Conservation (phyloP, 2,113 vertebrate genomes). For the Cacatua alba region DNA sequence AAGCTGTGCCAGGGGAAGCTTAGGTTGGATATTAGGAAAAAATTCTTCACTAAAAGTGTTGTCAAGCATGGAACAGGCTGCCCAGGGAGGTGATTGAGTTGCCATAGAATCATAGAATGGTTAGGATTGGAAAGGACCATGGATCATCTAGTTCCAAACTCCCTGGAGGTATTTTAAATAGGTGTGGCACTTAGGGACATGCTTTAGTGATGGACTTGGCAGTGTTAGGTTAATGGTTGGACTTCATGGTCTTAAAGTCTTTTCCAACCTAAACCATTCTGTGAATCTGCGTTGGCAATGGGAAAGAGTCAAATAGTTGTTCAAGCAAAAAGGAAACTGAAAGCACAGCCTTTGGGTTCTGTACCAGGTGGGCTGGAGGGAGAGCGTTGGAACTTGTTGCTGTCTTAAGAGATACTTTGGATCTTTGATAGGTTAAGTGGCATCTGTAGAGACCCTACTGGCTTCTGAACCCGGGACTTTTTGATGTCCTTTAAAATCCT, state of each 20-base stretch:
- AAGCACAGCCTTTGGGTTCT: background rate
- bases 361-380: background rate
- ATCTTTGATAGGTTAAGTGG: background rate
- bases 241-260: background rate
- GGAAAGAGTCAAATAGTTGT: background rate
- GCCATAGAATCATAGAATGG: rapidly evolving
- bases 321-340: background rate
- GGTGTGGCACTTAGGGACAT: background rate
- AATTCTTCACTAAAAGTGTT: background rate
- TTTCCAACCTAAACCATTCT: background rate
- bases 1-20: background rate
- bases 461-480: background rate
- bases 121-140: background rate
- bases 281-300: background rate
- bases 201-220: background rate
- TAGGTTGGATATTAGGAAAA: background rate
- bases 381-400: background rate
- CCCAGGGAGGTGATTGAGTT: background rate
- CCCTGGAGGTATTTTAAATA: background rate
- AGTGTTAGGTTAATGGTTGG: background rate
- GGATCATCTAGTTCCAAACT: background rate
- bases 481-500: background rate
- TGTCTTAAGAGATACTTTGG: background rate
- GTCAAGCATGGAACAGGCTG: background rate
- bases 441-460: background rate